These are phyloP conservation scores for Trichogramma dendrolimi DNA, from an alignment of 2,888 invertebrate species.

Conservation along the genomic window DNA sequence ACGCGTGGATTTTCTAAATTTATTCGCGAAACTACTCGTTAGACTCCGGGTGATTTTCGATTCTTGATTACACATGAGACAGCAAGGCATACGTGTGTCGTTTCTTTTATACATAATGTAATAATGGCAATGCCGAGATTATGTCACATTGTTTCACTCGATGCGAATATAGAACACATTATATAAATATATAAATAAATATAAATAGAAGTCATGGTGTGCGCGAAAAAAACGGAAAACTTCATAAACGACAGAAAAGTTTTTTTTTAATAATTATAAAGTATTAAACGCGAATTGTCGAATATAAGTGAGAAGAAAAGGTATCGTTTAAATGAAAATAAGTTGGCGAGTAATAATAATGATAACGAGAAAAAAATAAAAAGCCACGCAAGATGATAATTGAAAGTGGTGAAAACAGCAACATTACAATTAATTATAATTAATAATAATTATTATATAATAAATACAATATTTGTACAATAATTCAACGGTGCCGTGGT, in stretches of 20 bases:
- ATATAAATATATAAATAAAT: too few relatives aligned
- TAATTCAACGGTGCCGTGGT: constrained; percentile 50
- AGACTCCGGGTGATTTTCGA: too few relatives aligned
- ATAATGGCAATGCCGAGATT: too few relatives aligned
- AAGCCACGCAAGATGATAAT: constrained; percentile 41
- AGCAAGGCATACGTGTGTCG: too few relatives aligned
- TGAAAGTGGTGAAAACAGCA: constrained; percentile 48
- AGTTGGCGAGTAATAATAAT: constrained; percentile 20
- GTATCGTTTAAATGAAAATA: constrained; percentile 35
- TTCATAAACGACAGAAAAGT: constrained; percentile 15
- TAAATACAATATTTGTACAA: constrained; percentile 53
- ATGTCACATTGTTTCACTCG: constrained; percentile 16
- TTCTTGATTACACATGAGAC: too few relatives aligned
- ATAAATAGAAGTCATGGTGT: constrained; percentile 17
- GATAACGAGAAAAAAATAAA: constrained; percentile 29
- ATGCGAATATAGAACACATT: not conserved
- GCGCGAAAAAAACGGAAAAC: constrained; percentile 10
- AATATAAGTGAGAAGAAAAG: constrained; percentile 18
- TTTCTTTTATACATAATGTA: too few relatives aligned
- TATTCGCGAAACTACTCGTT: too few relatives aligned
- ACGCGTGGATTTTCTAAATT: too few relatives aligned
- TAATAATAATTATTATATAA: constrained; percentile 50
- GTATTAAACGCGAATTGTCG: constrained; percentile 18
- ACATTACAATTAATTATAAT: constrained; percentile 51
- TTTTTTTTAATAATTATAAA: constrained; percentile 19